Evolutionary conservation across 2,797 vertebrate species (phyloP).

Genomic region (Euthynnus affinis): DNA sequence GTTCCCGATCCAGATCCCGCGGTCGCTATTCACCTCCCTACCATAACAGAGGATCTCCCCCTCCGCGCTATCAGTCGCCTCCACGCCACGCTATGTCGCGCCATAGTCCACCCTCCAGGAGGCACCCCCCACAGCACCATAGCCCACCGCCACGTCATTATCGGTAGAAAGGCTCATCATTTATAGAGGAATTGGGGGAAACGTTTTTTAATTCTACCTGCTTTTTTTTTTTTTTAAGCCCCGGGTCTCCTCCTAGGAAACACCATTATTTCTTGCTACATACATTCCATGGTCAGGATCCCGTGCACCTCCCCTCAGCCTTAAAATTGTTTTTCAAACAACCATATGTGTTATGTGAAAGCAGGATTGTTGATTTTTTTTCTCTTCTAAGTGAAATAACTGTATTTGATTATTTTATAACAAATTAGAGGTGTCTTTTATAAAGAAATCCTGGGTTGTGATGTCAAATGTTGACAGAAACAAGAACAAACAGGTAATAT

Average conservation of each 20-base stretch:
- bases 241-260: constrained; percentile 48
- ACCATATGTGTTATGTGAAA: constrained; percentile 10
- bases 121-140: constrained; percentile 78
- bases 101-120: constrained; percentile 85
- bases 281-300: constrained; percentile 83
- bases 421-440: constrained; percentile 59
- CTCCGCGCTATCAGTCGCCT: constrained; percentile 90
- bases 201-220: constrained; percentile 68
- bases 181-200: constrained; percentile 42
- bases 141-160: constrained; percentile 88
- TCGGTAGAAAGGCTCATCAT: constrained; percentile 72
- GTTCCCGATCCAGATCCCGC: constrained; percentile 93
- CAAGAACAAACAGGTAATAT: neutral
- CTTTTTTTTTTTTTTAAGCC: constrained; percentile 27
- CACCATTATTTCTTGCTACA: constrained; percentile 64
- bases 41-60: constrained; percentile 91
- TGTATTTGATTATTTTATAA: constrained; percentile 26
- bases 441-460: constrained; percentile 56
- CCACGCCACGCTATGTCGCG: constrained; percentile 88
- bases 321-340: constrained; percentile 54
- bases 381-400: constrained; percentile 1
- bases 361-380: constrained; percentile 1
- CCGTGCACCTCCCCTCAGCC: constrained; percentile 59
- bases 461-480: constrained; percentile 23
- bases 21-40: constrained; percentile 93